Percentiles rank a stretch among this genome's conserved stretches.
Evolutionary conservation across 2,113 vertebrate species (phyloP).

Genomic region (Rutilus rutilus): DNA sequence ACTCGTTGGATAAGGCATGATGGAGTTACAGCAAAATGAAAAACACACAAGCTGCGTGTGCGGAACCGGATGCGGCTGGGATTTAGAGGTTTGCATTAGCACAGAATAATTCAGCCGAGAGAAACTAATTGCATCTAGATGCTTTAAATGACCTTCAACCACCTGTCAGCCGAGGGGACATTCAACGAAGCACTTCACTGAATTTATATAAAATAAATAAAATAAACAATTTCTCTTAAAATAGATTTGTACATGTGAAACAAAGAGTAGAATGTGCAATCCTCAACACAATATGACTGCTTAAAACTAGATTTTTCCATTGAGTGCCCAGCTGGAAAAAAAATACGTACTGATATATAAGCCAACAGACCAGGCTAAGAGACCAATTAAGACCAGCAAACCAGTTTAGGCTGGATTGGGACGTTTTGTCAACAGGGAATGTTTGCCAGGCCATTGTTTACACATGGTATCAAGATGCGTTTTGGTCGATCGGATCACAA

Average conservation of each 20-base stretch:
- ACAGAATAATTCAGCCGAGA: slow-evolving; percentile 14
- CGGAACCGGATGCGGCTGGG: neutral
- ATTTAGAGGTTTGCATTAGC: slow-evolving; percentile 26
- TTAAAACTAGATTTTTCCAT: too few species aligned
- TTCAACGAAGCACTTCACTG: neutral
- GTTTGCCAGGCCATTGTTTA: too few species aligned
- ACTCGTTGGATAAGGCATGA: neutral
- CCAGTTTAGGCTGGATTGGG: neutral
- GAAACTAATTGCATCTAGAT: slow-evolving; percentile 20
- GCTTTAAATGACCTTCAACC: slow-evolving; percentile 2
- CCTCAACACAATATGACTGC: too few species aligned
- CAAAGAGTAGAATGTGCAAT: neutral
- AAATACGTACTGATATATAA: too few species aligned
- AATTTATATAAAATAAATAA: neutral
- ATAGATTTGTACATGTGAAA: neutral
- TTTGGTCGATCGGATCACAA: too few species aligned
- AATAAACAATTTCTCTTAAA: neutral
- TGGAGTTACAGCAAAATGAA: neutral
- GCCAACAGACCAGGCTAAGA: neutral
- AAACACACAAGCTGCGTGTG: slow-evolving; percentile 24
- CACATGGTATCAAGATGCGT: too few species aligned
- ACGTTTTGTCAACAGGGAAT: too few species aligned
- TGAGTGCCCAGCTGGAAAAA: too few species aligned
- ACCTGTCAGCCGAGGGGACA: neutral
- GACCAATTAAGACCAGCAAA: neutral